Evolutionary conservation across 2,113 vertebrate species (phyloP).

Genomic region (Heterotis niloticus): DNA sequence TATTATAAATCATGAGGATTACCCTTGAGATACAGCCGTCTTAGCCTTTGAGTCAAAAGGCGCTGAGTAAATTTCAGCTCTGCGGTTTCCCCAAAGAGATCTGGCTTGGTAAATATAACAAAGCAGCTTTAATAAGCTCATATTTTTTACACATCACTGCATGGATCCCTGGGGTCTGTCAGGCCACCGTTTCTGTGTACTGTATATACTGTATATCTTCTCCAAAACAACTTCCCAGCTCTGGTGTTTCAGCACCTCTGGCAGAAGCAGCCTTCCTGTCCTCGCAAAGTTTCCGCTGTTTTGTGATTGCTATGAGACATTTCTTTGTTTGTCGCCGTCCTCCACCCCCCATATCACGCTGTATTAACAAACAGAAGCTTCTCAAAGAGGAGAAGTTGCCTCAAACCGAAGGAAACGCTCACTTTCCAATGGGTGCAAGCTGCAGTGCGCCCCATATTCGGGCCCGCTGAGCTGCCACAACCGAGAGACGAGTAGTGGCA

Average conservation of each 20-base stretch:
- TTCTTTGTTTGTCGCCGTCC: too few relatives aligned
- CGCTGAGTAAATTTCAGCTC: not conserved
- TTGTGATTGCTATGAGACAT: too few relatives aligned
- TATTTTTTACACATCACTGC: slow-evolving; percentile 32
- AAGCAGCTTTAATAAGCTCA: slow-evolving; percentile 36
- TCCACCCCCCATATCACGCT: not conserved
- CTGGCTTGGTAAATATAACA: slow-evolving; percentile 11
- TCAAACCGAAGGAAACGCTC: not conserved
- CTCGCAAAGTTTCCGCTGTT: too few relatives aligned
- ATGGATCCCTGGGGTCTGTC: slow-evolving; percentile 32
- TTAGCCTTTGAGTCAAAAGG: not conserved
- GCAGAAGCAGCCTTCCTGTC: too few relatives aligned
- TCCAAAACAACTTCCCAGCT: too few relatives aligned
- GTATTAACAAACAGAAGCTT: not conserved
- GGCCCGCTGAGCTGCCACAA: too few relatives aligned
- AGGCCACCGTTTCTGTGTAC: not conserved
- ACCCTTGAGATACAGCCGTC: slow-evolving; percentile 1
- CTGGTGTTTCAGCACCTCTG: too few relatives aligned
- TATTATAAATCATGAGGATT: not conserved
- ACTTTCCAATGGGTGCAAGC: too few relatives aligned
- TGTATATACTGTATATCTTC: not conserved
- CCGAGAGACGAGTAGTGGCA: too few relatives aligned
- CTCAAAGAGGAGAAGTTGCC: not conserved
- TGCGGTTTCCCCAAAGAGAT: slow-evolving; percentile 30
- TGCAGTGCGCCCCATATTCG: too few relatives aligned